A percentile compares a stretch with the other conserved stretches of the same genome.
These are phyloP conservation scores for Typhlichthys eigenmanni DNA, from an alignment of 2,797 vertebrate species.

Conservation along the genomic window DNA sequence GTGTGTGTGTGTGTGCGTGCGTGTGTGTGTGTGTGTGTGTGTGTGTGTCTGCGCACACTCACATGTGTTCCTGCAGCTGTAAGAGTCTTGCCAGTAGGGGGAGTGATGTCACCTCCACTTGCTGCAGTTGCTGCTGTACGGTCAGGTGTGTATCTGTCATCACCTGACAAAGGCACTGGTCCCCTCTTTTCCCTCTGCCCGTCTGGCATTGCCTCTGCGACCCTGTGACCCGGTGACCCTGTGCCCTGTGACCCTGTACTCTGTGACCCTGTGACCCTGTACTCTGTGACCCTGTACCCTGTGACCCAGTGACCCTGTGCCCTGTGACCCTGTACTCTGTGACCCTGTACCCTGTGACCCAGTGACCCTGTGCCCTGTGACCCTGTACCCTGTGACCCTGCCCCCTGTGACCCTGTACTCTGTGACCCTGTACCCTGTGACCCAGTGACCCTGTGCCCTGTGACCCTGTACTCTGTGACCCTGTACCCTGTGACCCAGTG, in stretches of 20 bases:
- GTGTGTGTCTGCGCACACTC: slow-evolving; percentile 23
- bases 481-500: too few relatives aligned
- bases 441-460: neutral
- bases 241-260: slow-evolving; percentile 29
- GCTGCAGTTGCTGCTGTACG: slow-evolving; percentile 65
- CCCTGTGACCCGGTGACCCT: neutral
- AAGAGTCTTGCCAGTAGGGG: slow-evolving; percentile 73
- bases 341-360: slow-evolving; percentile 20
- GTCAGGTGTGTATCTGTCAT: slow-evolving; percentile 59
- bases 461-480: neutral
- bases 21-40: slow-evolving; percentile 19
- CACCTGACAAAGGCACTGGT: slow-evolving; percentile 31
- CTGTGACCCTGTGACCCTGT: neutral
- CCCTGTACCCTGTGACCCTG: slow-evolving; percentile 7
- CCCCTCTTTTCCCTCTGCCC: slow-evolving; percentile 30
- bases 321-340: neutral
- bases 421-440: too few relatives aligned
- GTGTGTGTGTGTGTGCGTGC: slow-evolving; percentile 19
- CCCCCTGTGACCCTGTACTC: too few relatives aligned
- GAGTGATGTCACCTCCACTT: slow-evolving; percentile 67
- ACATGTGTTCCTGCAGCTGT: slow-evolving; percentile 59
- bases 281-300: slow-evolving; percentile 31
- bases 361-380: too few relatives aligned
- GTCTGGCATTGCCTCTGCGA: neutral
- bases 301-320: slow-evolving; percentile 74